Conservation (phyloP, 92 coral and sea anemone genomes). For the Blastomussa wellsi region DNA sequence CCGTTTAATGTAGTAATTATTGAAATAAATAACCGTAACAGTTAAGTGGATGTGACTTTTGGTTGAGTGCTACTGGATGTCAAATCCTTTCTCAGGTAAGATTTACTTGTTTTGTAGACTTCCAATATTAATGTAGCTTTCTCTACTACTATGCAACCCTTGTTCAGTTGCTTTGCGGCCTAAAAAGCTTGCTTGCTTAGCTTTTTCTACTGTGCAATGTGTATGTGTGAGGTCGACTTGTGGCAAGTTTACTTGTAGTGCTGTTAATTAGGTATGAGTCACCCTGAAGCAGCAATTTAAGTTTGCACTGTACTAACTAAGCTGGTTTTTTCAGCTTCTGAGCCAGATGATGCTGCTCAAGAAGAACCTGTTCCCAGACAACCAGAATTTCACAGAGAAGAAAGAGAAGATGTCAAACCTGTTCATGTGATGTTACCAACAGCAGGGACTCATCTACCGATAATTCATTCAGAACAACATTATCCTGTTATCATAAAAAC, state of each 20-base stretch:
- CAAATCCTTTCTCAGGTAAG: not conserved
- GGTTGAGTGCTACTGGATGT: not conserved
- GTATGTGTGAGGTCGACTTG: no score
- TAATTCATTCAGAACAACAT: constrained; percentile 13
- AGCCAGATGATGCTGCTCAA: constrained; percentile 1
- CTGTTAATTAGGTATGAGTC: not conserved
- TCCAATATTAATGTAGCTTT: no score
- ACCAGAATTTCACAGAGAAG: not conserved
- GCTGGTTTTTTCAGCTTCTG: not conserved
- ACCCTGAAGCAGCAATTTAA: not conserved
- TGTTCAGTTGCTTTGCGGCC: no score
- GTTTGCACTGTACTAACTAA: not conserved
- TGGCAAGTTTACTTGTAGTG: no score
- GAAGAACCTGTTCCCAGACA: not conserved
- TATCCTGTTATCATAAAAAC: constrained; percentile 30
- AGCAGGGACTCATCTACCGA: not conserved
- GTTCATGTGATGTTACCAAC: constrained; percentile 11
- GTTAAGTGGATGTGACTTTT: not conserved
- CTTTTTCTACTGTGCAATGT: no score
- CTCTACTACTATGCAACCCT: no score
- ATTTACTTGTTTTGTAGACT: not conserved
- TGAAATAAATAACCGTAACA: no score
- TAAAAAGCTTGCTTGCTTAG: no score
- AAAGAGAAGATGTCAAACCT: constrained; percentile 11
- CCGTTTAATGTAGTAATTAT: no score